A percentile compares a stretch with the other conserved stretches of the same genome.
Conservation (phyloP, 2,113 vertebrate genomes). For the Pygathrix nemaeus region DNA sequence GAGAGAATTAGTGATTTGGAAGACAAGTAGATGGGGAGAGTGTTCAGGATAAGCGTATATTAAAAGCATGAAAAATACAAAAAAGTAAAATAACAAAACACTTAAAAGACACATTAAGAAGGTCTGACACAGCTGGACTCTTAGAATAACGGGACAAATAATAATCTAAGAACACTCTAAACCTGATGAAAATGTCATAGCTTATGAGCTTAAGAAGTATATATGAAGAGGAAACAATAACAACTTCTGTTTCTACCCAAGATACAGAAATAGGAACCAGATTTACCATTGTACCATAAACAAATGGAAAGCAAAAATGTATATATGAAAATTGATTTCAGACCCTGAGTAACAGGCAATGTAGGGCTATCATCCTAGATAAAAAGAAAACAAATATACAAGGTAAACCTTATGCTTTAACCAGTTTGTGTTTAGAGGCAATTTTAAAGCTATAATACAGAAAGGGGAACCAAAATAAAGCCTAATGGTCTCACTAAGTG, state of each 20-base stretch:
- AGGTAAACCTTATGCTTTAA: background rate
- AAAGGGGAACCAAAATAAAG: background rate
- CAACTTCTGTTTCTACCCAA: background rate
- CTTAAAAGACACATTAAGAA: background rate
- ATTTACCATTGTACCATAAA: background rate
- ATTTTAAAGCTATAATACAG: background rate
- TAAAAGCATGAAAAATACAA: background rate
- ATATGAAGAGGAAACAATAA: background rate
- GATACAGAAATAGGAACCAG: background rate
- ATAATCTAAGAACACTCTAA: background rate
- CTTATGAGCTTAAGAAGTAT: background rate
- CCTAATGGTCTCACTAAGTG: background rate
- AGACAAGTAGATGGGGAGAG: background rate
- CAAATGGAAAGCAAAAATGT: background rate
- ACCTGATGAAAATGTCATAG: background rate
- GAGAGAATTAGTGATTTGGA: background rate
- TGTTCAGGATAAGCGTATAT: background rate
- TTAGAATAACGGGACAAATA: background rate
- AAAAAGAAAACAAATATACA: background rate
- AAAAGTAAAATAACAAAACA: background rate
- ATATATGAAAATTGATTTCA: background rate
- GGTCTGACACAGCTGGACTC: background rate
- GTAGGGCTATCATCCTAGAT: background rate
- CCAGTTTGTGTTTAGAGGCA: background rate
- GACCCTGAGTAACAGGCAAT: background rate